phyloP scores from a whole-genome alignment of 2,797 vertebrate genomes.

The Sorex maritimensis region DNA sequence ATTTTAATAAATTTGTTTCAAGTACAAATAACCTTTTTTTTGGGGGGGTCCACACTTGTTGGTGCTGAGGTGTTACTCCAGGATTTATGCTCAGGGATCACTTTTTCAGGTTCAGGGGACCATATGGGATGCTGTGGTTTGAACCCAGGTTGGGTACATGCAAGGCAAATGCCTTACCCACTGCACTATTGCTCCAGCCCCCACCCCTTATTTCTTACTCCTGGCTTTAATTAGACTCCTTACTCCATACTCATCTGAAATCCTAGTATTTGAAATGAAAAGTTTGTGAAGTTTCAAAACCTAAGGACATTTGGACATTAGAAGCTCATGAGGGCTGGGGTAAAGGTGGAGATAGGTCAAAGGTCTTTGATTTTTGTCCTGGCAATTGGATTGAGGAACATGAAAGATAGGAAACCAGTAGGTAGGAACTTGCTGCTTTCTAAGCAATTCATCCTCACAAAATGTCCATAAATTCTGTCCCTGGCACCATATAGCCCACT shows the following conservation, averaged over 20 bases:
- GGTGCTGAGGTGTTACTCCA: too few species aligned
- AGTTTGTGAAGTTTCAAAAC: neutral
- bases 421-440: conserved; percentile 58
- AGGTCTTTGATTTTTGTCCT: neutral
- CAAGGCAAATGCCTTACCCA: too few species aligned
- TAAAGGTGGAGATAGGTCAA: too few species aligned
- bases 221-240: conserved; percentile 12
- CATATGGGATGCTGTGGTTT: too few species aligned
- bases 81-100: too few species aligned
- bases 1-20: neutral
- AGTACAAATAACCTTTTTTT: neutral
- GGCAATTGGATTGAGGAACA: too few species aligned
- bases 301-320: neutral
- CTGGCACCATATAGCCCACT: neutral
- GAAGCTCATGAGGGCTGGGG: neutral
- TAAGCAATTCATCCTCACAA: conserved; percentile 4
- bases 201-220: neutral
- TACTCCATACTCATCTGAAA: neutral
- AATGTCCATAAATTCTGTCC: neutral
- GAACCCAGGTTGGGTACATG: too few species aligned
- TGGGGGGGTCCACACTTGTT: too few species aligned
- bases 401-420: neutral
- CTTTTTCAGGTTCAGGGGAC: too few species aligned
- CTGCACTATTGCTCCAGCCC: too few species aligned
- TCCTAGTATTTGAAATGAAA: neutral